phyloP scores from a whole-genome alignment of 1,140 invertebrate species.

The Lordiphosa clarofinis region DNA sequence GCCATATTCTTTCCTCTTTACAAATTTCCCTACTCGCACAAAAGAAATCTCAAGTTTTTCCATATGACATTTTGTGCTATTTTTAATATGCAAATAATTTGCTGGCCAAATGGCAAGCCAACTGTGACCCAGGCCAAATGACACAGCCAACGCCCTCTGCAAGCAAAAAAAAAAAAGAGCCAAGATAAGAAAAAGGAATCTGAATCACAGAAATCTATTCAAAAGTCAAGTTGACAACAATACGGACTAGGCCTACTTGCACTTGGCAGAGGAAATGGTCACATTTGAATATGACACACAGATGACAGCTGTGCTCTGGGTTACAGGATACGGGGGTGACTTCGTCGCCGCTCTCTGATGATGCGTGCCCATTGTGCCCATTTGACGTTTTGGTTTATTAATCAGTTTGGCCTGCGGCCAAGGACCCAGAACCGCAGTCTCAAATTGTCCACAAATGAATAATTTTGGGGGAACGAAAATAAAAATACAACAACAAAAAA shows the following conservation, averaged over 20 bases:
- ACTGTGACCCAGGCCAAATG: conserved; percentile 68
- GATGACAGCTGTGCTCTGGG: conserved; percentile 68
- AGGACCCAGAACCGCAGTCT: conserved; percentile 29
- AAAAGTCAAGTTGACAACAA: conserved; percentile 77
- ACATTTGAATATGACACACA: conserved; percentile 69
- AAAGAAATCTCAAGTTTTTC: neutral
- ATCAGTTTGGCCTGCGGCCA: conserved; percentile 78
- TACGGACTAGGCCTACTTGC: conserved; percentile 53
- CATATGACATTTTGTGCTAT: conserved; percentile 3
- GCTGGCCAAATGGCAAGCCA: conserved; percentile 71
- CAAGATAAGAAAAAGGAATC: conserved; percentile 17
- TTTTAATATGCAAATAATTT: conserved; percentile 78
- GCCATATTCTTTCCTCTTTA: no score
- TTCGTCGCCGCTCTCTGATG: conserved; percentile 23
- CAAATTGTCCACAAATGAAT: conserved; percentile 75
- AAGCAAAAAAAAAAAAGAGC: conserved; percentile 2
- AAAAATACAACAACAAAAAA: conserved; percentile 31
- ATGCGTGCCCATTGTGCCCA: conserved; percentile 68
- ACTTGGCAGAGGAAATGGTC: conserved; percentile 46
- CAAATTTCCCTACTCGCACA: no score
- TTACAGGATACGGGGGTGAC: conserved; percentile 38
- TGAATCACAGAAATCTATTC: conserved; percentile 42
- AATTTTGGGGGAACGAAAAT: conserved; percentile 58
- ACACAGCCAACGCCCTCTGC: conserved; percentile 62
- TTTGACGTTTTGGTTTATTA: conserved; percentile 79